phyloP scores from a whole-genome alignment of 2,888 invertebrate genomes.

The Exocentrus adspersus region DNA sequence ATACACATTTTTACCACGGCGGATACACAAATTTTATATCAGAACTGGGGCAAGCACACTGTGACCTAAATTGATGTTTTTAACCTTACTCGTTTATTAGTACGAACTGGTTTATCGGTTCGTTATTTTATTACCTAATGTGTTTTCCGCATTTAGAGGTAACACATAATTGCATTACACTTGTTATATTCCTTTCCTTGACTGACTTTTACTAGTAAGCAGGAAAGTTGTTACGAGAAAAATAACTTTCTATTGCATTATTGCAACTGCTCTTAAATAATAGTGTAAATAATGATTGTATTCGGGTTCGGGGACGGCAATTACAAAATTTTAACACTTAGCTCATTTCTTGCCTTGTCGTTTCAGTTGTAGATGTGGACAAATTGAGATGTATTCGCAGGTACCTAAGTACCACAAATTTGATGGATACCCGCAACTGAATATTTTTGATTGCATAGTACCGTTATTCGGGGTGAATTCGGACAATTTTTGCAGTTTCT shows the following conservation, averaged over 20 bases:
- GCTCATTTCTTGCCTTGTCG: not conserved
- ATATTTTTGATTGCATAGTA: too few relatives aligned
- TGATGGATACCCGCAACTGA: too few relatives aligned
- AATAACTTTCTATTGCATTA: conserved; percentile 23
- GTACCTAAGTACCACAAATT: too few relatives aligned
- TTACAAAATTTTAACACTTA: not conserved
- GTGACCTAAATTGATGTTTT: conserved; percentile 22
- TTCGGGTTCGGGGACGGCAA: not conserved
- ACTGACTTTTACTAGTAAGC: conserved; percentile 20
- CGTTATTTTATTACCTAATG: conserved; percentile 18
- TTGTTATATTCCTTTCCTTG: conserved; percentile 18
- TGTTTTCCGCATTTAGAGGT: conserved; percentile 21
- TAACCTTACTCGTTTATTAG: conserved; percentile 26
- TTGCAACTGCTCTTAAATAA: conserved; percentile 16
- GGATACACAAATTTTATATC: conserved; percentile 6
- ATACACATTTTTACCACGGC: not conserved
- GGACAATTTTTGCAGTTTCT: too few relatives aligned
- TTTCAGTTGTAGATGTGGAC: too few relatives aligned
- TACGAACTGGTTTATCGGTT: conserved; percentile 12
- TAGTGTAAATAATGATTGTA: conserved; percentile 9
- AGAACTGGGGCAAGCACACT: conserved; percentile 19
- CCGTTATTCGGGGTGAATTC: too few relatives aligned
- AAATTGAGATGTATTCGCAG: too few relatives aligned
- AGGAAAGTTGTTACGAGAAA: conserved; percentile 22
- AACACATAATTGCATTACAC: conserved; percentile 20